These are phyloP conservation scores for Tipula confusa DNA, from an alignment of 2,888 invertebrate species.

Conservation along the genomic window DNA sequence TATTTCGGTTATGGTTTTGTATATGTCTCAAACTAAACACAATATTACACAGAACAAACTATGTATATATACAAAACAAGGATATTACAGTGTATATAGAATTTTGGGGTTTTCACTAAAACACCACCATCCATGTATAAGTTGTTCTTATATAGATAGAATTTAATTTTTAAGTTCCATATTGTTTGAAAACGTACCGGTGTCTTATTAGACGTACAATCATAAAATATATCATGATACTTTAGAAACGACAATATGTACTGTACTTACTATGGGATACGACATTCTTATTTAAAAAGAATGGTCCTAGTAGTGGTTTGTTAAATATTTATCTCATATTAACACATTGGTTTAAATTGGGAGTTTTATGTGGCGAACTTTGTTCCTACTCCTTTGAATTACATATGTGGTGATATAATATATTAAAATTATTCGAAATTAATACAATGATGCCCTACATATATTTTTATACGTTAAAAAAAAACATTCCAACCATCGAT, in stretches of 20 bases:
- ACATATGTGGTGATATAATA: not conserved
- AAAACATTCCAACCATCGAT: not conserved
- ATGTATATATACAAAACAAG: not conserved
- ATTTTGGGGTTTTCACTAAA: not conserved
- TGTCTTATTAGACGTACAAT: not conserved
- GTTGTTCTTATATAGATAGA: too few species aligned
- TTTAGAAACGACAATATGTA: not conserved
- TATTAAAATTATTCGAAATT: not conserved
- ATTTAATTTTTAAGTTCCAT: not conserved
- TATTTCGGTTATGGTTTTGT: not conserved
- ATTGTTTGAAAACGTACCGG: not conserved
- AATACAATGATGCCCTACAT: not conserved
- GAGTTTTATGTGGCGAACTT: not conserved
- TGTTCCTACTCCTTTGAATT: too few species aligned
- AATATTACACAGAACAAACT: not conserved
- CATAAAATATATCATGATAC: too few species aligned
- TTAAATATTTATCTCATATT: not conserved
- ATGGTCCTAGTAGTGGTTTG: not conserved
- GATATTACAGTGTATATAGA: not conserved
- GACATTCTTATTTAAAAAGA: too few species aligned
- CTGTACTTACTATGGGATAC: not conserved
- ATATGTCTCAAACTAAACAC: not conserved
- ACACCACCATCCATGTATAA: not conserved
- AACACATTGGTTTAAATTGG: not conserved
- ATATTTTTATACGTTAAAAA: not conserved